Evolutionary conservation across 2,888 invertebrate genomes (phyloP).

Genomic region (Stenodera caucasica): DNA sequence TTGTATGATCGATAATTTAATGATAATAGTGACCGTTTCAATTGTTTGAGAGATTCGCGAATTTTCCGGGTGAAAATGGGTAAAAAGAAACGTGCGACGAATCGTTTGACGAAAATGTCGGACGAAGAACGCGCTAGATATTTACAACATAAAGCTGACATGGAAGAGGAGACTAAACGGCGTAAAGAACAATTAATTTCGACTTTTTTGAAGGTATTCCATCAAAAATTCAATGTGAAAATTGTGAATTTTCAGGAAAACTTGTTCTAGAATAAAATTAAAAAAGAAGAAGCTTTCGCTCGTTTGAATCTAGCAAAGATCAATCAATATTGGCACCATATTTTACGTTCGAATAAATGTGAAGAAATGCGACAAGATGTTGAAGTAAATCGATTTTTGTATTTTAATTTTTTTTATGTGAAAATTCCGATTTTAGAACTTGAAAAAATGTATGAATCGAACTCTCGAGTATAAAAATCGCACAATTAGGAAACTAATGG

Average conservation of each 20-base stretch:
- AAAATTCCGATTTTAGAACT: constrained; percentile 52
- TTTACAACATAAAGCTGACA: constrained; percentile 77
- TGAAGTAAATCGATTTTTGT: constrained; percentile 59
- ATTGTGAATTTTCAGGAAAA: not conserved
- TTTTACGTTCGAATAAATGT: constrained; percentile 74
- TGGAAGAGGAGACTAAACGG: constrained; percentile 78
- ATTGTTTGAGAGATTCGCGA: too few species aligned
- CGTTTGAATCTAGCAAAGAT: constrained; percentile 81
- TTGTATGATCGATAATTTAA: constrained; percentile 1
- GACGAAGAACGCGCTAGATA: constrained; percentile 82
- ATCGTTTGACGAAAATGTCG: constrained; percentile 80
- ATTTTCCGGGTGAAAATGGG: constrained; percentile 45
- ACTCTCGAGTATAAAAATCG: constrained; percentile 70
- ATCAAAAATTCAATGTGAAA: not conserved
- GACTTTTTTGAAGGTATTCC: constrained; percentile 74
- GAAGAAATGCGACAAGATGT: constrained; percentile 72
- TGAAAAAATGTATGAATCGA: constrained; percentile 64
- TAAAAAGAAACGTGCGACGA: constrained; percentile 72
- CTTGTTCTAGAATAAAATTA: constrained; percentile 74
- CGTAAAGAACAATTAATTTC: constrained; percentile 80
- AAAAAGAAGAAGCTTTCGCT: constrained; percentile 77
- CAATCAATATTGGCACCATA: constrained; percentile 81
- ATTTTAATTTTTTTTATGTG: too few species aligned
- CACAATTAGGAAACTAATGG: constrained; percentile 65
- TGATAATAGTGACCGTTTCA: not conserved